phyloP scores from a whole-genome alignment of 2,113 vertebrate species.

The Amphiprion percula region DNA sequence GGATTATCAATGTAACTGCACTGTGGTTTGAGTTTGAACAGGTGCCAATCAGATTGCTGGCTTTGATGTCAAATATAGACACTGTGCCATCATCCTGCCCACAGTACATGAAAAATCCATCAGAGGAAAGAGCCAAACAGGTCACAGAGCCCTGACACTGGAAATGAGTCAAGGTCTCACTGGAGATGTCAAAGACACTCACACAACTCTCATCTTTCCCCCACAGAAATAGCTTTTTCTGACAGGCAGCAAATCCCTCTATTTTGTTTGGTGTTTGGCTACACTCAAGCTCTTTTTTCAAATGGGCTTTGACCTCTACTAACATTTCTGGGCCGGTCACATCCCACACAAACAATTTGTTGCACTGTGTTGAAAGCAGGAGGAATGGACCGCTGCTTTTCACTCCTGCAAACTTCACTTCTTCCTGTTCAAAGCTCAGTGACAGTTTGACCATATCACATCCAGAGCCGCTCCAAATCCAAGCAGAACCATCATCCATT shows the following conservation, averaged over 20 bases:
- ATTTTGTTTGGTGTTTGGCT: constrained; percentile 10
- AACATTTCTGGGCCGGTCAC: constrained; percentile 56
- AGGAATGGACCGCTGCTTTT: constrained; percentile 69
- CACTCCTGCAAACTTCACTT: constrained; percentile 73
- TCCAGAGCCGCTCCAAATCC: constrained; percentile 71
- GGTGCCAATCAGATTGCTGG: constrained; percentile 47
- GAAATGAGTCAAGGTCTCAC: constrained; percentile 48
- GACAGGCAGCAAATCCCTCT: constrained; percentile 62
- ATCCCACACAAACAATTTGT: constrained; percentile 78
- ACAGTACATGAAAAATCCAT: constrained; percentile 72
- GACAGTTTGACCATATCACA: constrained; percentile 50
- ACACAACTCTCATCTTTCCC: constrained; percentile 68
- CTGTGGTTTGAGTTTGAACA: constrained; percentile 61
- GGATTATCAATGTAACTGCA: constrained; percentile 67
- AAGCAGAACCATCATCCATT: constrained; percentile 75
- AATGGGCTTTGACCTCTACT: constrained; percentile 61
- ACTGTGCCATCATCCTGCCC: constrained; percentile 80
- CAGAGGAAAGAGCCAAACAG: constrained; percentile 69
- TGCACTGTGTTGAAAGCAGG: constrained; percentile 75
- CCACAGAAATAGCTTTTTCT: constrained; percentile 75
- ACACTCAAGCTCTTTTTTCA: constrained; percentile 18
- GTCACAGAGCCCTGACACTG: constrained; percentile 78
- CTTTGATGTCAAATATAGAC: constrained; percentile 76
- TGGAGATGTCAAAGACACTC: constrained; percentile 69
- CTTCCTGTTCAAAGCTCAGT: constrained; percentile 46